phyloP scores from a whole-genome alignment of 2,888 invertebrate genomes.

The Pollenia angustigena region DNA sequence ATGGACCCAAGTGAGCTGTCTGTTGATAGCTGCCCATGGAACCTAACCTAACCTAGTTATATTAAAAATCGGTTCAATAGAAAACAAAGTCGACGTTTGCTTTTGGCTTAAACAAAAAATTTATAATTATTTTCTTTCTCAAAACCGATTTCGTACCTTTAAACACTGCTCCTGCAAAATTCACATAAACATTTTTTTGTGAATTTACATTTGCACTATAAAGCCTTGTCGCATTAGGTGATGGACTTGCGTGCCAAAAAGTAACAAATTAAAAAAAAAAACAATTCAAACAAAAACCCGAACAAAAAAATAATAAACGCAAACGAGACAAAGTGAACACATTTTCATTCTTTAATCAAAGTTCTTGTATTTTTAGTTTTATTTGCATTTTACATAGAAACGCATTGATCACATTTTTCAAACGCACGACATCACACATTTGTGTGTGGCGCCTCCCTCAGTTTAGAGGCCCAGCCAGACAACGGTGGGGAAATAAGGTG shows the following conservation, averaged over 20 bases:
- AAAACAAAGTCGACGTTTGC: too few relatives aligned
- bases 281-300: constrained; percentile 53
- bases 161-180: background rate
- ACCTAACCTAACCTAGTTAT: too few relatives aligned
- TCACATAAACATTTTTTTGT: constrained; percentile 17
- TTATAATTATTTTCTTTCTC: background rate
- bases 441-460: constrained; percentile 73
- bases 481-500: constrained; percentile 72
- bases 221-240: constrained; percentile 72
- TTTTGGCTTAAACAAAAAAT: too few relatives aligned
- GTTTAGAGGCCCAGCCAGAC: constrained; percentile 75
- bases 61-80: too few relatives aligned
- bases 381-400: constrained; percentile 65
- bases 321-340: constrained; percentile 61
- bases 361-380: constrained; percentile 26
- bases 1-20: too few relatives aligned
- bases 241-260: constrained; percentile 72
- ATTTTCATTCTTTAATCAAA: constrained; percentile 69
- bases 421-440: constrained; percentile 63
- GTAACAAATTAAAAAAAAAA: constrained; percentile 35
- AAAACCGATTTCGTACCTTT: constrained; percentile 18
- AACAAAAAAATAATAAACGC: constrained; percentile 39
- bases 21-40: too few relatives aligned
- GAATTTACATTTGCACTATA: constrained; percentile 59
- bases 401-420: constrained; percentile 72